These are phyloP conservation scores for Bolborhynchus lineola DNA, from an alignment of 2,113 vertebrate genomes.

Conservation along the genomic window DNA sequence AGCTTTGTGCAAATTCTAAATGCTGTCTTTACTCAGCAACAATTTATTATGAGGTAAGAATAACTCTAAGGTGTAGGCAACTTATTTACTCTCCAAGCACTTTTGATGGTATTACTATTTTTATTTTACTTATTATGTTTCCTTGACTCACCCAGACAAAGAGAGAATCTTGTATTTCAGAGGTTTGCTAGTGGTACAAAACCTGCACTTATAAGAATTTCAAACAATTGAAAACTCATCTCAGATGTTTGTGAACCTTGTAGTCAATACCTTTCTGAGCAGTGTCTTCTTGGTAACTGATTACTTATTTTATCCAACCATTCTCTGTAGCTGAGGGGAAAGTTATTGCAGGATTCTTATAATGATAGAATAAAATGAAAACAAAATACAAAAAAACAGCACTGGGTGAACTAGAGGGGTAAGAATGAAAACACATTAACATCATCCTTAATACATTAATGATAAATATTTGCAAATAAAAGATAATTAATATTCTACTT, in stretches of 20 bases:
- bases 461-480: not conserved
- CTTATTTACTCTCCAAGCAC: not conserved
- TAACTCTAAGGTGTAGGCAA: not conserved
- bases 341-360: not conserved
- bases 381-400: not conserved
- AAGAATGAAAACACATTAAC: not conserved
- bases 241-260: not conserved
- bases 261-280: not conserved
- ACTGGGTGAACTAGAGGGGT: not conserved
- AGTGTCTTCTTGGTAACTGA: not conserved
- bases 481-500: not conserved
- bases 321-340: not conserved
- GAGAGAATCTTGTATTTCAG: not conserved
- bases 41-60: not conserved
- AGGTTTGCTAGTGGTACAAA: not conserved
- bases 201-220: not conserved
- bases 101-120: not conserved
- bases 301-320: not conserved
- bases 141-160: not conserved
- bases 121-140: not conserved
- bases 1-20: not conserved
- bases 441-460: not conserved
- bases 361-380: not conserved
- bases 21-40: not conserved
- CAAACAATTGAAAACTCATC: not conserved